Percentiles rank a stretch among this genome's conserved stretches.
phyloP scores from a whole-genome alignment of 2,797 vertebrate species.

The Pseudochromis fuscus region DNA sequence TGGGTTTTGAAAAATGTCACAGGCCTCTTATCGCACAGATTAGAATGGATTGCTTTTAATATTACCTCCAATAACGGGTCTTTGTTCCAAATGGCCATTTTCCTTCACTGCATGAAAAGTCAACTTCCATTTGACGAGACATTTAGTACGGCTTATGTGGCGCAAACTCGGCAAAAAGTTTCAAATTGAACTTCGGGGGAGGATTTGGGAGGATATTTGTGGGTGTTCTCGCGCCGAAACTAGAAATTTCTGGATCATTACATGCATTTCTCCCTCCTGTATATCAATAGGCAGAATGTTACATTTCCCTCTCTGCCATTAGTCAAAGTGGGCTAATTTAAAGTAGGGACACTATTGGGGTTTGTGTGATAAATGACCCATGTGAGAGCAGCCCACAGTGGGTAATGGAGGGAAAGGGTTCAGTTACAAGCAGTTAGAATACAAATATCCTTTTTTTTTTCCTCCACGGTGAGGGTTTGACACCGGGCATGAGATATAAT shows the following conservation, averaged over 20 bases:
- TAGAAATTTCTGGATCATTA: conserved; percentile 71
- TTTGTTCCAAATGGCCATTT: conserved; percentile 73
- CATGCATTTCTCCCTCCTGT: conserved; percentile 52
- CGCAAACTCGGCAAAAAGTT: conserved; percentile 65
- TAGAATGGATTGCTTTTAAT: conserved; percentile 82
- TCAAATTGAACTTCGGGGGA: conserved; percentile 63
- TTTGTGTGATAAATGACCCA: conserved; percentile 74
- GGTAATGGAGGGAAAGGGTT: conserved; percentile 69
- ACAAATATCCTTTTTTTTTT: conserved; percentile 52
- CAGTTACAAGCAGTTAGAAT: conserved; percentile 66
- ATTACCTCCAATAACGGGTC: conserved; percentile 68
- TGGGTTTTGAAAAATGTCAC: conserved; percentile 64
- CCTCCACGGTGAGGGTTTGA: conserved; percentile 12
- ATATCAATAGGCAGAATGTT: conserved; percentile 65
- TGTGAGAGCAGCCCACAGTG: conserved; percentile 54
- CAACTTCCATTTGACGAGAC: conserved; percentile 74
- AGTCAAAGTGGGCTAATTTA: conserved; percentile 77
- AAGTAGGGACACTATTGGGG: conserved; percentile 68
- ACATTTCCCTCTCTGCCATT: conserved; percentile 59
- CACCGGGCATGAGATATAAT: conserved; percentile 16
- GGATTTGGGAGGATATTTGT: conserved; percentile 49
- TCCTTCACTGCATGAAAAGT: conserved; percentile 69
- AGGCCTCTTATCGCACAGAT: conserved; percentile 70
- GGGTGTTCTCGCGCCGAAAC: conserved; percentile 34
- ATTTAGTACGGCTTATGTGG: conserved; percentile 63